Conservation (phyloP, 1,140 invertebrate species). For the Coenobita brevimanus region DNA sequence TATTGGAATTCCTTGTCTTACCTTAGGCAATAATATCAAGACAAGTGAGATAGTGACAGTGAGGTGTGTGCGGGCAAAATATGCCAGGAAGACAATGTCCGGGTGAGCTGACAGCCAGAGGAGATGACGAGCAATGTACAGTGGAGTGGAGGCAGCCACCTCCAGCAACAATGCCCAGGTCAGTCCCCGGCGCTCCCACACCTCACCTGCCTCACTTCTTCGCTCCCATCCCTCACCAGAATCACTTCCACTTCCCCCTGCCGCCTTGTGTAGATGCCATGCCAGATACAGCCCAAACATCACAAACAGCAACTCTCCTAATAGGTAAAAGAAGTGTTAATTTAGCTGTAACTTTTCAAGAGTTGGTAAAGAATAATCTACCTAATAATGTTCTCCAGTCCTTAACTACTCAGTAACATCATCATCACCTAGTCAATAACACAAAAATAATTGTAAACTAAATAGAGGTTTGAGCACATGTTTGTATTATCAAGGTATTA, state of each 20-base stretch:
- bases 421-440: no score
- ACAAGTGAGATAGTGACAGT: constrained; percentile 51
- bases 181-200: constrained; percentile 36
- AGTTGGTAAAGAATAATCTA: neutral
- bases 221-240: no score
- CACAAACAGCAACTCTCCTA: constrained; percentile 52
- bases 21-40: constrained; percentile 48
- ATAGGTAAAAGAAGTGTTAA: neutral
- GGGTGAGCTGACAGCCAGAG: constrained; percentile 43
- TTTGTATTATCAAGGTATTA: no score
- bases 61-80: constrained; percentile 46
- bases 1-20: no score
- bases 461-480: no score
- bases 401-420: no score
- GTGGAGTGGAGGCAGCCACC: constrained; percentile 23
- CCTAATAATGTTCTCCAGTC: no score
- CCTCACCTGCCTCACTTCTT: constrained; percentile 19
- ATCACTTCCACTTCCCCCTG: neutral
- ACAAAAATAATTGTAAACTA: no score
- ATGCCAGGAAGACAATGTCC: constrained; percentile 55
- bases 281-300: constrained; percentile 51
- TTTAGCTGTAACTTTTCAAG: neutral
- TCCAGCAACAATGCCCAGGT: constrained; percentile 38
- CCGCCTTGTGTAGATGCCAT: constrained; percentile 50
- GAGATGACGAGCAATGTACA: constrained; percentile 40